Evolutionary conservation across 2,797 vertebrate species (phyloP).

Genomic region (Myotis vivesi): DNA sequence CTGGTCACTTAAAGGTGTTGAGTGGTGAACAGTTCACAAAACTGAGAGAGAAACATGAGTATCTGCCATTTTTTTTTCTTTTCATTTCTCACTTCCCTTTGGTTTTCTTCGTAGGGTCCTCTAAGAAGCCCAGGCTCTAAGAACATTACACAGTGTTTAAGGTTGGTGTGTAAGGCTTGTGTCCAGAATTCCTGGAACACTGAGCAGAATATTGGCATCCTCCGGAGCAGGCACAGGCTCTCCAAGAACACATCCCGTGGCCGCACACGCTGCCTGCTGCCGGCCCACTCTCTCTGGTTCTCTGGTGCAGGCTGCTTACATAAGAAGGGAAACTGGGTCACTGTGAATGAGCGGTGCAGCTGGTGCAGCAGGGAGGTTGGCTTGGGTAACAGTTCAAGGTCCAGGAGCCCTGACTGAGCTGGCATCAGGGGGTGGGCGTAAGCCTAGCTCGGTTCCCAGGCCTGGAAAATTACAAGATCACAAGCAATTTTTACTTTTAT

Average conservation of each 20-base stretch:
- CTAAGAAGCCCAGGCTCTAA: background rate
- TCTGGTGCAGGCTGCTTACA: conserved; percentile 59
- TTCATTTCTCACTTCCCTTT: background rate
- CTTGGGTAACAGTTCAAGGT: conserved; percentile 67
- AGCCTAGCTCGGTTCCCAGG: background rate
- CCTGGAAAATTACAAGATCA: conserved; percentile 52
- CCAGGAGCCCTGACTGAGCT: conserved; percentile 34
- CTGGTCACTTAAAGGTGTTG: background rate
- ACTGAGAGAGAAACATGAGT: background rate
- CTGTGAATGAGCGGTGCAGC: conserved; percentile 66
- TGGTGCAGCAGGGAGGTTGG: conserved; percentile 40
- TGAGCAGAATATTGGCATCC: background rate
- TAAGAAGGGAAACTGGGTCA: conserved; percentile 75
- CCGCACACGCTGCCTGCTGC: background rate
- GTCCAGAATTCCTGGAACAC: conserved; percentile 48
- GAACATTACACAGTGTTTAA: background rate
- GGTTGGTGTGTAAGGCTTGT: background rate
- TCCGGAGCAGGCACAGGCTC: background rate
- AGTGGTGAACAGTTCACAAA: background rate
- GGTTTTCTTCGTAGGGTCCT: background rate
- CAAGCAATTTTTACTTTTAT: background rate
- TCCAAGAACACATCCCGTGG: conserved; percentile 41
- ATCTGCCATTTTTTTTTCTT: background rate
- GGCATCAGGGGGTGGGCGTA: conserved; percentile 10
- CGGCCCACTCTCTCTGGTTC: background rate